These are phyloP conservation scores for Drosophila paulistorum DNA, from an alignment of 1,140 invertebrate genomes.

Conservation along the genomic window DNA sequence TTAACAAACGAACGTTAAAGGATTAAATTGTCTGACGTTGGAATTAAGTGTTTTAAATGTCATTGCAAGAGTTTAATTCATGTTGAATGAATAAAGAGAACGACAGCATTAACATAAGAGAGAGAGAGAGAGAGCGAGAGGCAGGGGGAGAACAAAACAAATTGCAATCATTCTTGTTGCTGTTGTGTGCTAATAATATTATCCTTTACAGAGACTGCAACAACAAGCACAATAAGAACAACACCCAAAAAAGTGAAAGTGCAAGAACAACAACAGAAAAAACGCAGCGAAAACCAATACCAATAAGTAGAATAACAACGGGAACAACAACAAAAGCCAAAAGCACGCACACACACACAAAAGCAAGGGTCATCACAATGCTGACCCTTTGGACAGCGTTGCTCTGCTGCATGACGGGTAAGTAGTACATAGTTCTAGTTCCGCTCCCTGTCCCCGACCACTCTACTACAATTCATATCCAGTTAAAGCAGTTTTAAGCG, in stretches of 20 bases:
- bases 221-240: background rate
- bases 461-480: slow-evolving; percentile 25
- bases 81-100: slow-evolving; percentile 23
- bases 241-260: slow-evolving; percentile 14
- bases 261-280: background rate
- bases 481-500: slow-evolving; percentile 72
- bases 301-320: slow-evolving; percentile 13
- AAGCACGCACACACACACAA: background rate
- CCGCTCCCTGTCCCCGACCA: background rate
- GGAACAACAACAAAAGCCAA: slow-evolving; percentile 6
- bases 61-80: slow-evolving; percentile 79
- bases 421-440: slow-evolving; percentile 34
- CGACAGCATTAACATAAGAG: background rate
- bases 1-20: slow-evolving; percentile 76
- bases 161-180: slow-evolving; percentile 20
- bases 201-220: slow-evolving; percentile 18
- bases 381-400: slow-evolving; percentile 71
- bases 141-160: slow-evolving; percentile 28
- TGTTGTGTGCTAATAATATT: slow-evolving; percentile 14
- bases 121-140: background rate
- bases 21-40: slow-evolving; percentile 78
- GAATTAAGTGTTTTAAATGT: slow-evolving; percentile 81
- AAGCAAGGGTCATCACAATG: slow-evolving; percentile 52
- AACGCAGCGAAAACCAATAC: slow-evolving; percentile 9
- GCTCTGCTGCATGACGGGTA: slow-evolving; percentile 76